phyloP scores from a whole-genome alignment of 2,113 vertebrate genomes.

The Limanda limanda region DNA sequence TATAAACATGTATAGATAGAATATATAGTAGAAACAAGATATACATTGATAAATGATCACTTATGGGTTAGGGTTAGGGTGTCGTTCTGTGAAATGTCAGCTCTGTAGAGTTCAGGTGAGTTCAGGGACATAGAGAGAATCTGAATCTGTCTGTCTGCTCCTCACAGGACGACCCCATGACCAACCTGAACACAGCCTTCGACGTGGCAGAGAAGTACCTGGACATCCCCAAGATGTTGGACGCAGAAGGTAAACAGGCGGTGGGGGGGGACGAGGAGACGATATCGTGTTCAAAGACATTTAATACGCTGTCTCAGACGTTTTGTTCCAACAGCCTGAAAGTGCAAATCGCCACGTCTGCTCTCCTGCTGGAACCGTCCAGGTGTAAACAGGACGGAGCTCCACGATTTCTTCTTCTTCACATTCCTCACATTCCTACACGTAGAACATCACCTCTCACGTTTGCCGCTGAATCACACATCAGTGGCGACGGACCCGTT shows the following conservation, averaged over 20 bases:
- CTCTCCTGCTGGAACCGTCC: not conserved
- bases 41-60: too few relatives aligned
- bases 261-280: not conserved
- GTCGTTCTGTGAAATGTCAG: not conserved
- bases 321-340: too few relatives aligned
- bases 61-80: too few relatives aligned
- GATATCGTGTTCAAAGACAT: not conserved
- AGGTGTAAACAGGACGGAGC: conserved; percentile 5
- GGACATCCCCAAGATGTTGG: conserved; percentile 96
- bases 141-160: conserved; percentile 13
- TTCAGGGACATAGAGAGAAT: not conserved
- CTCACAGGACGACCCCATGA: conserved; percentile 90
- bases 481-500: not conserved
- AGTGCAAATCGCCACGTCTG: not conserved
- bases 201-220: conserved; percentile 94
- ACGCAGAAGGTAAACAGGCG: conserved; percentile 89
- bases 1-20: too few relatives aligned
- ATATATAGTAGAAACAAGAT: too few relatives aligned
- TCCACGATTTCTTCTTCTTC: not conserved
- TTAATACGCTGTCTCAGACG: not conserved
- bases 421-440: not conserved
- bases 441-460: not conserved
- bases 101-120: not conserved
- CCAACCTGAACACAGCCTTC: conserved; percentile 94
- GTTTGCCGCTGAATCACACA: not conserved